These are phyloP conservation scores for Promerops cafer DNA, from an alignment of 2,113 vertebrate species.

Conservation along the genomic window DNA sequence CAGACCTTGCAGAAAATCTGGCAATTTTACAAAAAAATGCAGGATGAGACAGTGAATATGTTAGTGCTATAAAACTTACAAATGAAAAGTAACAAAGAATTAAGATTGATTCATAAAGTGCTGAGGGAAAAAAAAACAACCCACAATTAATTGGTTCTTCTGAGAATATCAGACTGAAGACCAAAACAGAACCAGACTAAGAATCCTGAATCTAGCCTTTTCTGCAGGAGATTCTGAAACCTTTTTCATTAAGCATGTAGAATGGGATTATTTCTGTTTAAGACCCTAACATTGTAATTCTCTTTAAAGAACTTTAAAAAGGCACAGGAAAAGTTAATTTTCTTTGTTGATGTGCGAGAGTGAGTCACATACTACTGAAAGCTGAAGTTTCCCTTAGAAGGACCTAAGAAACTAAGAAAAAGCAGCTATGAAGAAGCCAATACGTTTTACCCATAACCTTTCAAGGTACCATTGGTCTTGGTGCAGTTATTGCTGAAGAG, in stretches of 20 bases:
- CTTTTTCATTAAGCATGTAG: not conserved
- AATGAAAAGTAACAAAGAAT: not conserved
- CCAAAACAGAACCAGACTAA: not conserved
- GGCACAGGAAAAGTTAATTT: not conserved
- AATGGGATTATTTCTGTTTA: not conserved
- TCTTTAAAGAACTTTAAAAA: not conserved
- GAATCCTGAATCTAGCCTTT: not conserved
- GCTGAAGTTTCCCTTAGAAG: not conserved
- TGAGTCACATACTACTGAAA: conserved; percentile 21
- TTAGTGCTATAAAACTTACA: not conserved
- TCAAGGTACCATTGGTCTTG: not conserved
- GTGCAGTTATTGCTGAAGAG: not conserved
- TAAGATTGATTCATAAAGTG: not conserved
- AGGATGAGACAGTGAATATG: not conserved
- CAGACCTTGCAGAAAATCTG: not conserved
- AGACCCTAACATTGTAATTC: not conserved
- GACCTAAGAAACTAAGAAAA: not conserved
- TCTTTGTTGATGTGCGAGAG: not conserved
- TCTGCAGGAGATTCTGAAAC: not conserved
- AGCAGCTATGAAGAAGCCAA: not conserved
- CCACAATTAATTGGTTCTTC: not conserved
- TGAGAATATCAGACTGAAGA: not conserved
- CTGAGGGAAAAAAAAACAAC: not conserved
- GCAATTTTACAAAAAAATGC: not conserved
- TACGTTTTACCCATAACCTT: not conserved